phyloP scores from a whole-genome alignment of 2,113 vertebrate species.

The Prinia subflava region DNA sequence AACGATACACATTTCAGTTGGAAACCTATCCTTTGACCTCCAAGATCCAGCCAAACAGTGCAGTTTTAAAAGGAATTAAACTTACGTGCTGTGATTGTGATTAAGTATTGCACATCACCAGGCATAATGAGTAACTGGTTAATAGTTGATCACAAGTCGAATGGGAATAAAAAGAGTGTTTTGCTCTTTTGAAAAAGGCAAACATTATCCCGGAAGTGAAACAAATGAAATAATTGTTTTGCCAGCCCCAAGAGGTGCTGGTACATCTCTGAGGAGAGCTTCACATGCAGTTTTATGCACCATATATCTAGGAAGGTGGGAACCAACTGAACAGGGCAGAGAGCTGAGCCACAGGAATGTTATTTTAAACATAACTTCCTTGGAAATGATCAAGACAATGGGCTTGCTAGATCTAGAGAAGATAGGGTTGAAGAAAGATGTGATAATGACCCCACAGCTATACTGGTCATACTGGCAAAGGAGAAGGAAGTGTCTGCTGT shows the following conservation, averaged over 20 bases:
- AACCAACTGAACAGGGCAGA: background rate
- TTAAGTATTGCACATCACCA: background rate
- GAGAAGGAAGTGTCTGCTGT: background rate
- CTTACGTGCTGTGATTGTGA: background rate
- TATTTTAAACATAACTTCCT: background rate
- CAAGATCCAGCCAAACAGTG: background rate
- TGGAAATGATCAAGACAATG: background rate
- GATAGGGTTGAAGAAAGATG: background rate
- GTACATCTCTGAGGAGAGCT: background rate
- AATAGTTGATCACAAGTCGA: background rate
- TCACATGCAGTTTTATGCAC: background rate
- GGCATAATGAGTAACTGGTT: background rate
- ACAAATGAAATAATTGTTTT: background rate
- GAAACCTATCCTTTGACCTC: background rate
- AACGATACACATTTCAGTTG: background rate
- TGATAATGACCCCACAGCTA: background rate
- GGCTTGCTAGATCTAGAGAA: background rate
- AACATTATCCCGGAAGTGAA: background rate
- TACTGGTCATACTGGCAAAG: background rate
- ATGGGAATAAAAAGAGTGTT: background rate
- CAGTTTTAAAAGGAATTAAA: background rate
- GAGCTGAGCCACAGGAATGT: background rate
- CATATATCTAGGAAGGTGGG: background rate
- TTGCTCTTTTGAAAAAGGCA: background rate
- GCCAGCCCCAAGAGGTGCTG: background rate